Percentiles rank a stretch among this genome's conserved stretches.
phyloP scores from a whole-genome alignment of 2,797 vertebrate genomes.

The Salarias fasciatus region DNA sequence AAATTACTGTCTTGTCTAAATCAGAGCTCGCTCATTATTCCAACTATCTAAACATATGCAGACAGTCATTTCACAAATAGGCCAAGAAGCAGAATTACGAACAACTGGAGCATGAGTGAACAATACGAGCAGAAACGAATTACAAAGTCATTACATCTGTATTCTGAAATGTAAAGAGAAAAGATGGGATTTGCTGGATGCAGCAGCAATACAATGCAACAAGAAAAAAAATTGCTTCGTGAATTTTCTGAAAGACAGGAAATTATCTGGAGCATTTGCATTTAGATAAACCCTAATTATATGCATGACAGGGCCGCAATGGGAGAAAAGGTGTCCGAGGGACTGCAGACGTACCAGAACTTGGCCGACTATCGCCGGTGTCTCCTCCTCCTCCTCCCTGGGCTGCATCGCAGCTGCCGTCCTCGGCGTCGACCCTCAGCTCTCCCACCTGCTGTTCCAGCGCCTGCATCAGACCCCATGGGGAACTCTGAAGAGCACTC shows the following conservation, averaged over 20 bases:
- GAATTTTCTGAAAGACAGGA: background rate
- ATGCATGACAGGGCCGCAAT: conserved; percentile 4
- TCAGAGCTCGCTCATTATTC: conserved; percentile 14
- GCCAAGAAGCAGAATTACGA: conserved; percentile 27
- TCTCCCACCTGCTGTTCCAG: conserved; percentile 90
- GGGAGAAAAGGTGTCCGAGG: conserved; percentile 1
- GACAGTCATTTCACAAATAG: conserved; percentile 22
- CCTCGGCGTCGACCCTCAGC: conserved; percentile 75
- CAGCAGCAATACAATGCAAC: background rate
- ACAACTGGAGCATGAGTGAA: conserved; percentile 40
- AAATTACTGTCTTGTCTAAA: conserved; percentile 6
- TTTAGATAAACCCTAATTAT: conserved; percentile 15
- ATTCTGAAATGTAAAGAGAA: conserved; percentile 15
- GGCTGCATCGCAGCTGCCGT: conserved; percentile 55
- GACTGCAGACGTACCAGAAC: conserved; percentile 80
- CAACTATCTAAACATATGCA: conserved; percentile 24
- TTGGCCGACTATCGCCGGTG: conserved; percentile 76
- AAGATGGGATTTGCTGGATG: background rate
- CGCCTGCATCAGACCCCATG: conserved; percentile 85
- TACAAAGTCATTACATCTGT: conserved; percentile 1
- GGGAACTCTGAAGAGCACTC: conserved; percentile 82
- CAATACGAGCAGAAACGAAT: conserved; percentile 21
- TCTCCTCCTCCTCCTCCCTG: conserved; percentile 47
- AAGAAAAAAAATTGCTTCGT: no score
- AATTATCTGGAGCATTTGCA: conserved; percentile 18